Evolutionary conservation across 2,888 invertebrate genomes (phyloP).

Genomic region (Aspidiotus destructor): DNA sequence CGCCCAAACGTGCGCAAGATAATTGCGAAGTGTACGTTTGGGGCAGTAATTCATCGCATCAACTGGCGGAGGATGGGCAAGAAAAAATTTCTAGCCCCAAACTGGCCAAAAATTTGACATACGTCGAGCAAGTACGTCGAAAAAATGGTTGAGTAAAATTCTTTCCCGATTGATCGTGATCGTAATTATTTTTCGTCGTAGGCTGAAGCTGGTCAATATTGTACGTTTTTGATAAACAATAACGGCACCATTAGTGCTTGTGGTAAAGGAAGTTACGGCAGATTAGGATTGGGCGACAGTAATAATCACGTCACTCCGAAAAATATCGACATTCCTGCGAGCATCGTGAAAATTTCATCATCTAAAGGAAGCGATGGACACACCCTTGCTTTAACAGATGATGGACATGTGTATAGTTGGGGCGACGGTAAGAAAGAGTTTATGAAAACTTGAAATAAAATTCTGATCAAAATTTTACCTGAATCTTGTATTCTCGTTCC

Average conservation of each 20-base stretch:
- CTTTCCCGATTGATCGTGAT: neutral
- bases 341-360: constrained; percentile 47
- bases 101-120: constrained; percentile 49
- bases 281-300: constrained; percentile 54
- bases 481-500: constrained; percentile 12
- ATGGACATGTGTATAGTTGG: constrained; percentile 50
- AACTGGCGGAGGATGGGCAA: constrained; percentile 51
- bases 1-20: constrained; percentile 40
- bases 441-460: too few species aligned
- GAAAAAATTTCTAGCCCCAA: constrained; percentile 52
- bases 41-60: constrained; percentile 57
- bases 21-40: constrained; percentile 52
- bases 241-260: constrained; percentile 53
- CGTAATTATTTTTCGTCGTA: constrained; percentile 41
- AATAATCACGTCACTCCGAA: constrained; percentile 51
- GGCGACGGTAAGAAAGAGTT: constrained; percentile 44
- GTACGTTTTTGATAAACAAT: constrained; percentile 52
- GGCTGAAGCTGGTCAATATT: constrained; percentile 54
- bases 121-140: constrained; percentile 48
- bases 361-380: constrained; percentile 53
- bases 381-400: constrained; percentile 48
- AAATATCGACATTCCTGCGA: constrained; percentile 47
- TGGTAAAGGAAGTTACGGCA: constrained; percentile 55
- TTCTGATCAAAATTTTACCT: neutral
- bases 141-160: neutral